Evolutionary conservation across 1,140 invertebrate genomes (phyloP).

Genomic region (Drosophila sproati): DNA sequence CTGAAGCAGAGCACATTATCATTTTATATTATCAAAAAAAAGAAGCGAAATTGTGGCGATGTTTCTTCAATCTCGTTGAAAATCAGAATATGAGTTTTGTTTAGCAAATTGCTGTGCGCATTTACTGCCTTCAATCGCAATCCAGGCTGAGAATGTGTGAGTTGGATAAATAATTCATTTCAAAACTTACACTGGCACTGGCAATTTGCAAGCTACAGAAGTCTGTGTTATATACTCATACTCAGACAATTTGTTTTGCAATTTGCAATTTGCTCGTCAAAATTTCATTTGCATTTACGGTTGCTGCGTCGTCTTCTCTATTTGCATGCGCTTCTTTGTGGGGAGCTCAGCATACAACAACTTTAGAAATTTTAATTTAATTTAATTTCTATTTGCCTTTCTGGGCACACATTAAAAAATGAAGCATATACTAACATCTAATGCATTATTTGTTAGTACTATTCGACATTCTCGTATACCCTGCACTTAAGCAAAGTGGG

Average conservation of each 20-base stretch:
- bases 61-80: too few relatives aligned
- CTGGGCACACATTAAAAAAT: conserved; percentile 71
- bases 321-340: conserved; percentile 44
- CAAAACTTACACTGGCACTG: neutral
- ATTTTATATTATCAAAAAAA: too few relatives aligned
- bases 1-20: too few relatives aligned
- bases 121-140: conserved; percentile 25
- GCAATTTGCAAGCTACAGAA: conserved; percentile 6
- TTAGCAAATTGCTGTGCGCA: neutral
- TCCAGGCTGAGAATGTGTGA: conserved; percentile 16
- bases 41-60: too few relatives aligned
- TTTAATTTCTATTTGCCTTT: conserved; percentile 74
- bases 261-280: conserved; percentile 41
- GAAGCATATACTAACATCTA: conserved; percentile 67
- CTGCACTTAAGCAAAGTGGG: too few relatives aligned
- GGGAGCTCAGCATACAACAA: conserved; percentile 47
- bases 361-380: conserved; percentile 67
- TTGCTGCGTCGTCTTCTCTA: conserved; percentile 37
- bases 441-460: conserved; percentile 38
- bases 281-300: conserved; percentile 39
- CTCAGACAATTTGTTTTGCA: conserved; percentile 33
- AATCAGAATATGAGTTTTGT: too few relatives aligned
- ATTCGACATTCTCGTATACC: neutral
- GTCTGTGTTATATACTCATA: conserved; percentile 8
- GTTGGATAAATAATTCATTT: conserved; percentile 28